phyloP scores from a whole-genome alignment of 2,797 vertebrate genomes.

The Channallabes apus region DNA sequence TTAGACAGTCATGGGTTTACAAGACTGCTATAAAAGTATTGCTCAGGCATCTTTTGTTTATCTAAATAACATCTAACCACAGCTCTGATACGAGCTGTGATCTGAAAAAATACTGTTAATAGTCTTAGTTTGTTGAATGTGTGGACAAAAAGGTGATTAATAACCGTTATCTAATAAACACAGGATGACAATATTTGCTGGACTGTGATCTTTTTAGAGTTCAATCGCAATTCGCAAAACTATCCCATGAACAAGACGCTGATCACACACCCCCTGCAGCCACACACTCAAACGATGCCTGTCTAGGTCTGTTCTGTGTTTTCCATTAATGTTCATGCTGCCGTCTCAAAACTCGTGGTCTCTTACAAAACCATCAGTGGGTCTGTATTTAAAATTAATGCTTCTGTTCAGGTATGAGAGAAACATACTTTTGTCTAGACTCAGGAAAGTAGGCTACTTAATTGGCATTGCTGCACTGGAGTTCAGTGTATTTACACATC shows the following conservation, averaged over 20 bases:
- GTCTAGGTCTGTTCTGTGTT: slow-evolving; percentile 65
- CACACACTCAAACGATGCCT: slow-evolving; percentile 32
- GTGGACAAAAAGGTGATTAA: neutral
- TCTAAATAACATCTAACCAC: neutral
- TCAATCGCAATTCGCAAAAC: slow-evolving; percentile 63
- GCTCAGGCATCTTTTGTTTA: neutral
- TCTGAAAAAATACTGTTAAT: neutral
- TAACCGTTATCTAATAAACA: neutral
- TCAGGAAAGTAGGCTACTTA: slow-evolving; percentile 57
- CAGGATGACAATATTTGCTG: slow-evolving; percentile 23
- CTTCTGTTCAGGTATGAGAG: slow-evolving; percentile 61
- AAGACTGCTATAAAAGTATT: neutral
- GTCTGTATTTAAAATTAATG: slow-evolving; percentile 60
- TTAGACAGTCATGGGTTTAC: neutral
- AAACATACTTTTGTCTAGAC: slow-evolving; percentile 73
- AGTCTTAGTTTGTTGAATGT: neutral
- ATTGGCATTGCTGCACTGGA: slow-evolving; percentile 56
- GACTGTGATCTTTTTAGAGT: slow-evolving; percentile 16
- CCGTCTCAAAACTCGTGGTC: slow-evolving; percentile 59
- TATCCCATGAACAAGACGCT: slow-evolving; percentile 54
- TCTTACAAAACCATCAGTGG: slow-evolving; percentile 54
- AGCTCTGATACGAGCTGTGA: neutral
- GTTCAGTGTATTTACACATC: slow-evolving; percentile 57
- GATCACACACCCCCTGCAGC: slow-evolving; percentile 47
- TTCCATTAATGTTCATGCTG: slow-evolving; percentile 72